Evolutionary conservation across 2,797 vertebrate genomes (phyloP).

Genomic region (Anisognathus igniventris): DNA sequence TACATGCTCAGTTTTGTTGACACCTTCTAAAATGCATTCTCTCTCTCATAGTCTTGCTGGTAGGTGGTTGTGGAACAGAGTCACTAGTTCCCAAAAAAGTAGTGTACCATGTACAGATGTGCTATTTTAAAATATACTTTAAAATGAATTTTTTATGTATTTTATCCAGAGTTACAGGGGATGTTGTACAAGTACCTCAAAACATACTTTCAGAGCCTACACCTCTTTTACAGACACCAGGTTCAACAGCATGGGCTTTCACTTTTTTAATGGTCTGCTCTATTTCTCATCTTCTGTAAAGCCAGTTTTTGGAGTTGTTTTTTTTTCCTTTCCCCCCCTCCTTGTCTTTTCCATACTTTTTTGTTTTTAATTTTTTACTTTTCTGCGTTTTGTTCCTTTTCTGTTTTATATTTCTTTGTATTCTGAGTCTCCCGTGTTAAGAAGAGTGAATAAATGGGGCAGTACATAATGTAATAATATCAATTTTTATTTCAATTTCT

Average conservation of each 20-base stretch:
- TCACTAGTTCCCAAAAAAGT: not conserved
- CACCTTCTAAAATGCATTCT: not conserved
- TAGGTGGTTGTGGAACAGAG: not conserved
- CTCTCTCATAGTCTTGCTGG: not conserved
- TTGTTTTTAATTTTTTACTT: not conserved
- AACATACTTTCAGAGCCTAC: not conserved
- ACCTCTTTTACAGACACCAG: not conserved
- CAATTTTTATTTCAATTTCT: constrained; percentile 36
- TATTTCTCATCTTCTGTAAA: not conserved
- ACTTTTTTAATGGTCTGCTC: not conserved
- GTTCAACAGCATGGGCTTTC: not conserved
- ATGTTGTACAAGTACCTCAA: not conserved
- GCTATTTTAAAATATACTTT: not conserved
- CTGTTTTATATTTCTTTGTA: not conserved
- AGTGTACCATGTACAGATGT: not conserved
- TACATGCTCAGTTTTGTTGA: not conserved
- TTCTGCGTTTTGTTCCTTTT: accelerated
- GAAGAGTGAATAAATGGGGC: not conserved
- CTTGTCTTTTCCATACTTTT: accelerated
- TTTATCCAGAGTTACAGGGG: not conserved
- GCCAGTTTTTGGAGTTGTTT: not conserved
- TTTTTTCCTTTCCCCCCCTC: accelerated
- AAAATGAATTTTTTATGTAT: not conserved
- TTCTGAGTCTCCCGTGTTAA: not conserved
- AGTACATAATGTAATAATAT: not conserved